Base-by-base conservation (phyloP, 92 coral and sea anemone genomes). In the Actinernus sp. region DNA sequence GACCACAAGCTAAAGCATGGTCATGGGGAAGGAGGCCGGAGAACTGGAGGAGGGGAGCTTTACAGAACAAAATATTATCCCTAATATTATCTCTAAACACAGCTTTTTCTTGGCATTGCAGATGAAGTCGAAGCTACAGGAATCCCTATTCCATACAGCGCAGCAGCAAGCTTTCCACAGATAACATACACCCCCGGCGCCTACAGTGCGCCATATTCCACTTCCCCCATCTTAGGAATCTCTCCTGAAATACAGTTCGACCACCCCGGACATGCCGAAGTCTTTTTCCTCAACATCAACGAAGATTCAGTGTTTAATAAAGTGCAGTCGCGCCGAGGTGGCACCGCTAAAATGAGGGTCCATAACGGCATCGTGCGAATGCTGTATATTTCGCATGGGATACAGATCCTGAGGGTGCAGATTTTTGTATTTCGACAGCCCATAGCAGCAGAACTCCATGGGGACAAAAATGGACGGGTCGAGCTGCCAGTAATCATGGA, bases 361-460 rank as follows among this genome's bases (percentile, higher is more conserved):
- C 58, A 31, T 9, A 43, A 69, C 53, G 96, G 89, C 0, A 26
- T 48, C 0, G 78, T 90, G 26, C 50, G 63, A 4, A 84, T 94
- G 97, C 78, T 64, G 26, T 96, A 93, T 3, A 44, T 36, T 2
- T 83, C 85, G 1, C 74, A 78, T 7, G 62, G 45, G 18, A 47
- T 61, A 7, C 97, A 87, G 68, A 75, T 94, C 24, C 63, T 64
- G 31, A 51, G 49, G 26, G 82, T 94, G 23, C 63, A 63, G 13
- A 95, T 83, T 1, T 87, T 84, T 85, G 95, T 94, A 1, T 83
- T 68, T 48, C 89, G 98, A 27, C 88, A 83, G 49, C 74, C 68
- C 8, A 58, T n/a, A 18, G 98, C 98, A 1, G 97, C 98, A 1
- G 58, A 79, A 41, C 84, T 75, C 13, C 58, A 63, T 47, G 78